These are phyloP conservation scores for Argynnis bischoffii DNA, from an alignment of 2,888 invertebrate genomes.

Conservation along the genomic window DNA sequence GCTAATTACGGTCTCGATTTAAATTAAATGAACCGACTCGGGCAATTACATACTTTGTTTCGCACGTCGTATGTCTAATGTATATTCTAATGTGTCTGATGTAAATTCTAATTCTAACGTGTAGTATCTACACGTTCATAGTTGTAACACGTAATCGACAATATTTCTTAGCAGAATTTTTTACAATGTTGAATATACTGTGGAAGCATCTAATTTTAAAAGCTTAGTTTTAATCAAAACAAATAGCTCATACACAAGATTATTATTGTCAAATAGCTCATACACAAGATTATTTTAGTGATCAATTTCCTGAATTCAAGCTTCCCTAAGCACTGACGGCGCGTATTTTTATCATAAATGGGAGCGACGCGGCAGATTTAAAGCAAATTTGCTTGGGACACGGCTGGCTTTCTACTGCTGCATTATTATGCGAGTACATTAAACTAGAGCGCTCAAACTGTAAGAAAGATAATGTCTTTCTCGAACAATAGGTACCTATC, in stretches of 20 bases:
- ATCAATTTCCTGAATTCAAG: conserved; percentile 44
- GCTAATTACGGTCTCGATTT: conserved; percentile 40
- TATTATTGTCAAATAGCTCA: conserved; percentile 12
- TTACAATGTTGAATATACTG: not conserved
- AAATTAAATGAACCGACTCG: conserved; percentile 40
- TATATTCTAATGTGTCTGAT: conserved; percentile 17
- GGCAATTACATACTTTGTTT: conserved; percentile 20
- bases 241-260: conserved; percentile 10
- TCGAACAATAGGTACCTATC: conserved; percentile 30
- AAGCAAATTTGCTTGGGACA: conserved; percentile 39
- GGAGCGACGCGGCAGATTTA: conserved; percentile 38
- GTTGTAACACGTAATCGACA: not conserved
- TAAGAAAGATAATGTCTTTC: conserved; percentile 34
- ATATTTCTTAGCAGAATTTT: not conserved
- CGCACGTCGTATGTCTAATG: not conserved
- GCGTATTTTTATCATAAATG: conserved; percentile 39
- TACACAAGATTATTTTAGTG: conserved; percentile 24
- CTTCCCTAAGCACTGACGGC: conserved; percentile 31
- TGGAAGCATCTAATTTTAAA: not conserved
- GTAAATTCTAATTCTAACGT: too few species aligned
- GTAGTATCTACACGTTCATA: not conserved
- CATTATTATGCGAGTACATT: conserved; percentile 42
- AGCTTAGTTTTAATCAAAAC: not conserved
- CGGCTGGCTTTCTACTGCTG: conserved; percentile 41
- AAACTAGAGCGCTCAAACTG: conserved; percentile 31